Conservation (phyloP, 2,888 invertebrate species). For the Mythimna albipuncta region DNA sequence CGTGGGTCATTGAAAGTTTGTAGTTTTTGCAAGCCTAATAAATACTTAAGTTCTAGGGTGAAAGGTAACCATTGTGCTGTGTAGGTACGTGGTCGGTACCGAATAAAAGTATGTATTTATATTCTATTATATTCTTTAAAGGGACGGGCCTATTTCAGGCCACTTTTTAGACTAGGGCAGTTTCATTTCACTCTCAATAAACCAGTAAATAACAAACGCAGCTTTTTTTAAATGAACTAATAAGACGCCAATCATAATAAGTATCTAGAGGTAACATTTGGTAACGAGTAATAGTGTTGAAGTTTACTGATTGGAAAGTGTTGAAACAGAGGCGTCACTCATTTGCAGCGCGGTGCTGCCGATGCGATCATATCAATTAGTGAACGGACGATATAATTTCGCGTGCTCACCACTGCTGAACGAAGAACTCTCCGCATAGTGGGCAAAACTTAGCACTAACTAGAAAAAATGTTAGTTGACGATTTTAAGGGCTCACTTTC, state of each 20-base stretch:
- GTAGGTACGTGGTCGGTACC: too few relatives aligned
- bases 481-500: neutral
- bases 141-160: too few relatives aligned
- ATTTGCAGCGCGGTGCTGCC: slow-evolving; percentile 34
- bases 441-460: slow-evolving; percentile 42
- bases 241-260: neutral
- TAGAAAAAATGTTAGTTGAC: slow-evolving; percentile 47
- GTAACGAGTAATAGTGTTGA: slow-evolving; percentile 8
- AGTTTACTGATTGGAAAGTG: slow-evolving; percentile 54
- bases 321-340: slow-evolving; percentile 45
- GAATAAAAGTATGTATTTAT: too few relatives aligned
- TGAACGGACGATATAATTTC: slow-evolving; percentile 78
- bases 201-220: neutral
- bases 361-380: slow-evolving; percentile 64
- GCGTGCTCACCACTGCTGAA: slow-evolving; percentile 85
- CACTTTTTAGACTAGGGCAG: neutral
- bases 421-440: slow-evolving; percentile 78
- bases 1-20: neutral
- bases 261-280: slow-evolving; percentile 2
- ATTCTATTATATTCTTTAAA: neutral
- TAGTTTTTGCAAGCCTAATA: neutral
- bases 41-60: too few relatives aligned
- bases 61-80: too few relatives aligned
- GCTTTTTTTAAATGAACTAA: neutral
- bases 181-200: too few relatives aligned